These are phyloP conservation scores for Argopecten irradians DNA, from an alignment of 1,140 invertebrate genomes.

Conservation along the genomic window DNA sequence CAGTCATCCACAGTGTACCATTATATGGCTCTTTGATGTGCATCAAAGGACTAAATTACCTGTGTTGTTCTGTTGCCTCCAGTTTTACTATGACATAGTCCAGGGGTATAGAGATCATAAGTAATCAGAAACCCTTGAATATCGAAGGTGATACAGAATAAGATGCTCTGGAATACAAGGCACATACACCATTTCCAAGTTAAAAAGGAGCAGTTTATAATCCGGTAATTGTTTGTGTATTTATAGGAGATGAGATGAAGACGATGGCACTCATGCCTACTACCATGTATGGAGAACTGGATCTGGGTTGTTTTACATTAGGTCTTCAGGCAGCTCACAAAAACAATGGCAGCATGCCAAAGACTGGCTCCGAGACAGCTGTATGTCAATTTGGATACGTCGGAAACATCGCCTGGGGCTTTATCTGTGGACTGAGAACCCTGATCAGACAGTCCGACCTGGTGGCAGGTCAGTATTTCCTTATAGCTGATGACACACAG, in stretches of 20 bases:
- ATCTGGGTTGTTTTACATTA: background rate
- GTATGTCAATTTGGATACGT: constrained; percentile 37
- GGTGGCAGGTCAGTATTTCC: constrained; percentile 19
- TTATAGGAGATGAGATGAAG: constrained; percentile 29
- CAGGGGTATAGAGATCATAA: no score
- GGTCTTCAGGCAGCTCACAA: background rate
- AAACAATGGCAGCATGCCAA: background rate
- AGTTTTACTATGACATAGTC: no score
- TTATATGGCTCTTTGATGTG: no score
- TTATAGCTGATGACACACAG: constrained; percentile 36
- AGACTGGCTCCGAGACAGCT: background rate
- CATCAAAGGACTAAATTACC: no score
- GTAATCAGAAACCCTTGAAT: no score
- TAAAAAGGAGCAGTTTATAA: no score
- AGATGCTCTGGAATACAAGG: no score
- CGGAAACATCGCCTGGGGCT: constrained; percentile 33
- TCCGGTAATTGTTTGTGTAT: background rate
- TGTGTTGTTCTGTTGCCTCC: no score
- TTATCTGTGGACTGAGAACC: constrained; percentile 29
- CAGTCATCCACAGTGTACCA: no score
- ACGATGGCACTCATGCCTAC: constrained; percentile 30
- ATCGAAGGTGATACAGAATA: no score
- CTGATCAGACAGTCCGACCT: constrained; percentile 2
- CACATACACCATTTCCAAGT: no score
- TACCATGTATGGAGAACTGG: constrained; percentile 42